These are phyloP conservation scores for Noctua fimbriata DNA, from an alignment of 2,888 invertebrate genomes.

Conservation along the genomic window DNA sequence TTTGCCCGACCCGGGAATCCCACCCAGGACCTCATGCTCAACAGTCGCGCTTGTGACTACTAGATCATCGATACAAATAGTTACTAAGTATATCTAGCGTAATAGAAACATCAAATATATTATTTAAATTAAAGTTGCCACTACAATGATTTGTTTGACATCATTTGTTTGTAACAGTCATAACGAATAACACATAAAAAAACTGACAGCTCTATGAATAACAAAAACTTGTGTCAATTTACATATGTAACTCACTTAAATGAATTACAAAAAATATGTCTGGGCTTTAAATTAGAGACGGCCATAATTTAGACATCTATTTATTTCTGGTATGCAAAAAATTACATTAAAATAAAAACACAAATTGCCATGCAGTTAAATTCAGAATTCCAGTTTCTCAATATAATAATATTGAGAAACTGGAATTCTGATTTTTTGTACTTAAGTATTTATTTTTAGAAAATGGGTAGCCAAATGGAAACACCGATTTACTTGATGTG, in stretches of 20 bases:
- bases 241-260: not conserved
- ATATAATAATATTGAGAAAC: not conserved
- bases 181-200: not conserved
- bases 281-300: not conserved
- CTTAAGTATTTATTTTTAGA: no score
- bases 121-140: not conserved
- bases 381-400: no score
- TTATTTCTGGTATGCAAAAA: not conserved
- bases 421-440: not conserved
- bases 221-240: constrained; percentile 34
- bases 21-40: no score
- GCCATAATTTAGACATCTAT: not conserved
- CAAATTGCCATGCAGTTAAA: not conserved
- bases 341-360: not conserved
- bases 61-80: not conserved
- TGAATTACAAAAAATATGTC: constrained; percentile 10
- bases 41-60: no score
- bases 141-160: constrained; percentile 1
- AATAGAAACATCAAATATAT: not conserved
- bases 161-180: not conserved
- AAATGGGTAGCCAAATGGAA: no score
- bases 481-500: no score
- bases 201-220: constrained; percentile 12
- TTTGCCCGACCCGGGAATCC: no score
- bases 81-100: not conserved